Conservation (phyloP, 2,888 invertebrate species). For the Drosophila cyrtoloma region DNA sequence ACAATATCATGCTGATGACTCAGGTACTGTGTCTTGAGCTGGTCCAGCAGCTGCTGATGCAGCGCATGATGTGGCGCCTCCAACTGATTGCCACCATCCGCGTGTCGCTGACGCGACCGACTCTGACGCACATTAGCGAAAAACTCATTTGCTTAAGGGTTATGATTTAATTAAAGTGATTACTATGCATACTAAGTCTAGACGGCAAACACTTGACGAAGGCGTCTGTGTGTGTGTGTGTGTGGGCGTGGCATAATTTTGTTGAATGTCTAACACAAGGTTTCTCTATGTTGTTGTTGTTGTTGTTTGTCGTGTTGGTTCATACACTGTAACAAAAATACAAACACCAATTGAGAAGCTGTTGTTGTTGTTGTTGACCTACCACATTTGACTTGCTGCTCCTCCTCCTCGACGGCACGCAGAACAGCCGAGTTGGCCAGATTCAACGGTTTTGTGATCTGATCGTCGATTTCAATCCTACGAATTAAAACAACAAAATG, state of each 20-base stretch:
- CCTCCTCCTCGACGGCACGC: slow-evolving; percentile 94
- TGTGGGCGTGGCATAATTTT: slow-evolving; percentile 21
- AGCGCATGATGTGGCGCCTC: slow-evolving; percentile 63
- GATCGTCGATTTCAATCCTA: slow-evolving; percentile 93
- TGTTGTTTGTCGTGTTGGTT: slow-evolving; percentile 3
- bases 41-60: slow-evolving; percentile 80
- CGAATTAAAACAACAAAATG: not conserved
- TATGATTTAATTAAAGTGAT: slow-evolving; percentile 12
- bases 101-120: slow-evolving; percentile 78
- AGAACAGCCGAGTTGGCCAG: slow-evolving; percentile 94
- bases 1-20: slow-evolving; percentile 82
- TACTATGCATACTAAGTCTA: slow-evolving; percentile 3
- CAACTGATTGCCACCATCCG: not conserved
- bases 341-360: not conserved
- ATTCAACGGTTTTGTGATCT: slow-evolving; percentile 89
- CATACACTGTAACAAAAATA: slow-evolving; percentile 6
- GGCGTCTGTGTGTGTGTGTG: not conserved
- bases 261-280: slow-evolving; percentile 56
- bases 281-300: slow-evolving; percentile 32
- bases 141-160: slow-evolving; percentile 43
- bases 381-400: slow-evolving; percentile 88
- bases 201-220: slow-evolving; percentile 4
- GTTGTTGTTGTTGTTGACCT: slow-evolving; percentile 84
- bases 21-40: slow-evolving; percentile 80
- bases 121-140: slow-evolving; percentile 74